phyloP scores from a whole-genome alignment of 2,888 invertebrate species.

The Dasypolia templi region DNA sequence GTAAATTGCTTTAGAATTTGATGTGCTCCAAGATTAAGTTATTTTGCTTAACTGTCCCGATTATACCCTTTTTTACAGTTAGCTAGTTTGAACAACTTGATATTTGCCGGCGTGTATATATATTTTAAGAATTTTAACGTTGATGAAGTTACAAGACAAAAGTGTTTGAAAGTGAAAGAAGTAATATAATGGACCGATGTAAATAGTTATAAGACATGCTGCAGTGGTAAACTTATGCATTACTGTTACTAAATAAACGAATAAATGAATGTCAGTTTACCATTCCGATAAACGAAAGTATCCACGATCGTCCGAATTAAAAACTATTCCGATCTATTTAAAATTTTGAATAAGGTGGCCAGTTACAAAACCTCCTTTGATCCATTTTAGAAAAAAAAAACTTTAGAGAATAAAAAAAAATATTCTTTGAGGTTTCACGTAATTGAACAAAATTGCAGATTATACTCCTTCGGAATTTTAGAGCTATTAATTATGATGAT shows the following conservation, averaged over 20 bases:
- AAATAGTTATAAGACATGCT: neutral
- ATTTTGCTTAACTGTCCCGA: neutral
- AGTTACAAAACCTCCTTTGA: constrained; percentile 31
- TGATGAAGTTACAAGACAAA: neutral
- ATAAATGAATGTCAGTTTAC: neutral
- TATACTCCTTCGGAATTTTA: constrained; percentile 40
- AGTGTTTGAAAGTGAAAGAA: too few relatives aligned
- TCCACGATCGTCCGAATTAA: constrained; percentile 6
- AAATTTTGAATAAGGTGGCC: constrained; percentile 25
- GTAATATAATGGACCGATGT: too few relatives aligned
- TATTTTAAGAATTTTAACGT: neutral
- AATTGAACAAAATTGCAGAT: constrained; percentile 60
- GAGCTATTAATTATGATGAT: constrained; percentile 60
- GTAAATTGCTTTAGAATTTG: too few relatives aligned
- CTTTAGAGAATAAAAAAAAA: neutral
- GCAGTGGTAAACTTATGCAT: neutral
- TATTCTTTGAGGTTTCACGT: constrained; percentile 35
- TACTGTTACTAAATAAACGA: neutral
- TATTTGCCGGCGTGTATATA: neutral
- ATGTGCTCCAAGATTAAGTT: neutral
- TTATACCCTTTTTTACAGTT: neutral
- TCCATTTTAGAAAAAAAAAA: too few relatives aligned
- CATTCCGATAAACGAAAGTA: neutral
- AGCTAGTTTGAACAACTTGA: neutral
- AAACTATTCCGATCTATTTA: constrained; percentile 1